Evolutionary conservation across 2,797 vertebrate species (phyloP).

Genomic region (Serranus cabrilla): DNA sequence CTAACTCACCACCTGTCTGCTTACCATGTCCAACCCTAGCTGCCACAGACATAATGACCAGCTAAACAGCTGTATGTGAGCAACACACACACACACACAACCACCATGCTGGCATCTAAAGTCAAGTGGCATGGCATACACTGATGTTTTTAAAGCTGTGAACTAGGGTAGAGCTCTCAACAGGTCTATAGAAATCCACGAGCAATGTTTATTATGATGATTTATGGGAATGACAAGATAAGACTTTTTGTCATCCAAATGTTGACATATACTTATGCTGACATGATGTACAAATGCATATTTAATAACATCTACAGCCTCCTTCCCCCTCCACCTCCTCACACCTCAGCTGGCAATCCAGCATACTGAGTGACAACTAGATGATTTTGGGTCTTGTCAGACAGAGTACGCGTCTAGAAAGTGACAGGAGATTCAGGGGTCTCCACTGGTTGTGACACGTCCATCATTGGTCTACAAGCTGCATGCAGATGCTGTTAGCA

Average conservation of each 20-base stretch:
- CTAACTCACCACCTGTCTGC: constrained; percentile 54
- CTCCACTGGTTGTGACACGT: constrained; percentile 28
- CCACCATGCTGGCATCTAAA: constrained; percentile 16
- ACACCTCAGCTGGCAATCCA: constrained; percentile 12
- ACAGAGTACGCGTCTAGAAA: neutral
- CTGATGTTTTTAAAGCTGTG: constrained; percentile 7
- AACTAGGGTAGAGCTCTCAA: neutral
- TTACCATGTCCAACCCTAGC: constrained; percentile 48
- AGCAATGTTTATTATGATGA: constrained; percentile 43
- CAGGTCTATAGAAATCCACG: constrained; percentile 27
- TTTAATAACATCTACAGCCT: constrained; percentile 53
- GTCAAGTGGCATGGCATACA: constrained; percentile 25
- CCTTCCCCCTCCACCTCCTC: neutral
- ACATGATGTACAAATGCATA: constrained; percentile 57
- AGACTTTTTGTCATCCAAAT: constrained; percentile 40
- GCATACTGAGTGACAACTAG: constrained; percentile 42
- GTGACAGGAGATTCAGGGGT: constrained; percentile 32
- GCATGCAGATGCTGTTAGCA: constrained; percentile 30
- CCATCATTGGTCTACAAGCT: neutral
- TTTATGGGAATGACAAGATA: constrained; percentile 46
- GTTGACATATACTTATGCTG: constrained; percentile 50
- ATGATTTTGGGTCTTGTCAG: constrained; percentile 46
- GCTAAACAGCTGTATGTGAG: constrained; percentile 29
- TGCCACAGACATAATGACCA: constrained; percentile 60
- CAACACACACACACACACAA: neutral